Percentiles rank a stretch among this genome's conserved stretches.
phyloP scores from a whole-genome alignment of 2,888 invertebrate species.

The Pemphredon lugubris region DNA sequence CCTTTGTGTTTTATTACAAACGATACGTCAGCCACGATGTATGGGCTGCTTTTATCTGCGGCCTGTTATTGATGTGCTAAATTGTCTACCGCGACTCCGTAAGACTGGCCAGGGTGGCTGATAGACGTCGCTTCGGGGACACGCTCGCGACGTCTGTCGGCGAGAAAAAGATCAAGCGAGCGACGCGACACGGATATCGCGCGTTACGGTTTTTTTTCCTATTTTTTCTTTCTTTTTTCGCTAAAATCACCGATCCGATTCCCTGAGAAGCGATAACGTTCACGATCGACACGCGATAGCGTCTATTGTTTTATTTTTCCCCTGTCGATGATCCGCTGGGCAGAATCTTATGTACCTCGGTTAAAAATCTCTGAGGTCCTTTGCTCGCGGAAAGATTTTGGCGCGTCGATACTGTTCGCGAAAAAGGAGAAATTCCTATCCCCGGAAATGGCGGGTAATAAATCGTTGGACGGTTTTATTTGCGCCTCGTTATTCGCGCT shows the following conservation, averaged over 20 bases:
- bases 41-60: slow-evolving; percentile 79
- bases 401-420: too few relatives aligned
- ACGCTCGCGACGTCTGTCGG: slow-evolving; percentile 27
- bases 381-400: not conserved
- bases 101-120: slow-evolving; percentile 73
- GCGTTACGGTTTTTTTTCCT: not conserved
- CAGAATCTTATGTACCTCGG: too few relatives aligned
- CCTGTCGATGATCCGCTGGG: too few relatives aligned
- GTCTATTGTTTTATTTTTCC: too few relatives aligned
- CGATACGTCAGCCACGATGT: slow-evolving; percentile 80
- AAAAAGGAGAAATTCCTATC: slow-evolving; percentile 4
- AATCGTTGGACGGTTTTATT: slow-evolving; percentile 36
- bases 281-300: too few relatives aligned
- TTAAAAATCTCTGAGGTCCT: not conserved
- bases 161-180: slow-evolving; percentile 54
- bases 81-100: slow-evolving; percentile 78
- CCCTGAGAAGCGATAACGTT: too few relatives aligned
- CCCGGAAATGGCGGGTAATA: slow-evolving; percentile 23
- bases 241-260: not conserved
- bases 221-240: not conserved
- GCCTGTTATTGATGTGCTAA: slow-evolving; percentile 80
- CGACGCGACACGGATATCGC: slow-evolving; percentile 10
- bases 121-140: slow-evolving; percentile 72
- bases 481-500: slow-evolving; percentile 20
- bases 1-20: slow-evolving; percentile 81